Base-by-base conservation (phyloP, 1,140 invertebrate genomes). In the Cyclargus thomasi region DNA sequence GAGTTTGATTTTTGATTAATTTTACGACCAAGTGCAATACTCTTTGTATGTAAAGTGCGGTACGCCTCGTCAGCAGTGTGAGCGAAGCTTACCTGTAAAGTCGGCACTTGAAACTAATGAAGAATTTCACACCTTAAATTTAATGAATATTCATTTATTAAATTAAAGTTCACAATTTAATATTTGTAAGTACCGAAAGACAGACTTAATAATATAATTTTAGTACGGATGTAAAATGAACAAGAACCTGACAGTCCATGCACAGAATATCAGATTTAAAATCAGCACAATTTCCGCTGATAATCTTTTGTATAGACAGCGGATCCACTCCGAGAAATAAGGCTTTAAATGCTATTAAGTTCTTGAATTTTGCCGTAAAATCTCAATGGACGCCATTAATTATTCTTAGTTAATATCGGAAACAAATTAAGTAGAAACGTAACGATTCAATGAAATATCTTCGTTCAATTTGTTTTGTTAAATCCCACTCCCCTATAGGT, bases 321-420 rank as follows among this genome's bases (percentile, higher is more conserved):
- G 39, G 14, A 47, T 47, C 39, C 39, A 47, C 39, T 16, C 2
- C 14, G 39, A 47, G 39, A 47, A 47, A 16, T 47, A 47, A 47
- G 39, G 39, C 39, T 47, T 47, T 47, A 47, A 47, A 47, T 47
- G 39, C 1, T 47, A 47, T 47, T 47, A 47, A 47, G 39, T 47
- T 47, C 39, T 8, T 47, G 39, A 47, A 47, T 47, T 47, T 47
- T 47, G 39, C 11, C 39, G 39, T 47, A 47, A 47, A 47, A 16
- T 47, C 39, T 47, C 39, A 47, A 47, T 67, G 22, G 64, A 53
- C n/a, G 18, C 55, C 64, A 65, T 65, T 65, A 55, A 65, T 65
- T 55, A 65, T 35, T 65, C 64, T 65, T 65, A 55, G 57, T 65
- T 65, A 65, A 65, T 65, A 65, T 59, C 64, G 53, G 64, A 65